These are phyloP conservation scores for Villa cingulata DNA, from an alignment of 2,888 invertebrate genomes.

Conservation along the genomic window DNA sequence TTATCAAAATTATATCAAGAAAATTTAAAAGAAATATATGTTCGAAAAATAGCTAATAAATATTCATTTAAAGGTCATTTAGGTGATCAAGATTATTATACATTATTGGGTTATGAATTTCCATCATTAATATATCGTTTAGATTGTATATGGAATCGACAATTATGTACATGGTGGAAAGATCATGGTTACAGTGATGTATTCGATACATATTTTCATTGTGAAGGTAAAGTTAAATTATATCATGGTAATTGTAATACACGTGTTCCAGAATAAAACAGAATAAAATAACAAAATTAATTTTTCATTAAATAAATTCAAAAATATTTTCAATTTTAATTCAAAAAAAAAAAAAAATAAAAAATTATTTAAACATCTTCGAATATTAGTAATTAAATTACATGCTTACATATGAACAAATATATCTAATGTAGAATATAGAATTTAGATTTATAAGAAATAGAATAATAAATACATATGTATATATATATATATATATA, in stretches of 20 bases:
- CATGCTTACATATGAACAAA: too few relatives aligned
- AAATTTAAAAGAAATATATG: slow-evolving; percentile 40
- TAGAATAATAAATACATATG: too few relatives aligned
- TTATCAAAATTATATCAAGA: slow-evolving; percentile 45
- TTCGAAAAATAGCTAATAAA: slow-evolving; percentile 43
- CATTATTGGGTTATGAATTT: slow-evolving; percentile 53
- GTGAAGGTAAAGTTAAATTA: slow-evolving; percentile 48
- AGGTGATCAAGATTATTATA: slow-evolving; percentile 74
- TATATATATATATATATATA: too few relatives aligned
- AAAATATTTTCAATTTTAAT: too few relatives aligned
- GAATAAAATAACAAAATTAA: neutral
- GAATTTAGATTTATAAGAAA: too few relatives aligned
- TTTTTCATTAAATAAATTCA: too few relatives aligned
- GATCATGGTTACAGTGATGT: slow-evolving; percentile 58
- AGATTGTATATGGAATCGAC: slow-evolving; percentile 68
- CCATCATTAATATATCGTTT: slow-evolving; percentile 56
- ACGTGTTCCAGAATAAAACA: slow-evolving; percentile 41
- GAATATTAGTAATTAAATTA: too few relatives aligned
- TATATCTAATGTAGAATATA: too few relatives aligned
- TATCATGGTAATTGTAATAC: slow-evolving; percentile 67
- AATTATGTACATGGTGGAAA: slow-evolving; percentile 70
- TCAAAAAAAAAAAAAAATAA: too few relatives aligned
- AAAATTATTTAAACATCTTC: too few relatives aligned
- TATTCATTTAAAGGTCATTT: slow-evolving; percentile 58
- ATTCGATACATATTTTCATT: slow-evolving; percentile 57